Percentiles rank a stretch among this genome's conserved stretches.
Evolutionary conservation across 2,113 vertebrate species (phyloP).

Genomic region (Andinoacara biseriatus): DNA sequence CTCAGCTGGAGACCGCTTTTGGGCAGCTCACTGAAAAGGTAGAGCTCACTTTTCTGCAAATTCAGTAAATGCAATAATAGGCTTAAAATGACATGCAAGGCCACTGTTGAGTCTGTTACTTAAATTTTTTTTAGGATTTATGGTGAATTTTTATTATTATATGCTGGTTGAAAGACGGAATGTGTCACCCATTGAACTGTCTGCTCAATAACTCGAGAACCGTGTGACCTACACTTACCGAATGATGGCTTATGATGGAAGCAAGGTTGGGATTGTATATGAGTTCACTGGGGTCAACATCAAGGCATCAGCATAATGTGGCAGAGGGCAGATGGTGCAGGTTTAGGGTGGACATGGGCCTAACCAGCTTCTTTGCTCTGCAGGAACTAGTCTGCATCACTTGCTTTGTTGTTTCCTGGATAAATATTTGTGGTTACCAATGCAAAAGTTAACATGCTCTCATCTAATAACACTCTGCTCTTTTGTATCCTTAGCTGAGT

Average conservation of each 20-base stretch:
- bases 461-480: background rate
- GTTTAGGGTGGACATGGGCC: too few relatives aligned
- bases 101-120: background rate
- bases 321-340: background rate
- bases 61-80: background rate
- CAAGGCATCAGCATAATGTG: too few relatives aligned
- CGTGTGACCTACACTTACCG: too few relatives aligned
- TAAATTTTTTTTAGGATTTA: background rate
- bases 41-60: constrained; percentile 1
- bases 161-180: too few relatives aligned
- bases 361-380: background rate
- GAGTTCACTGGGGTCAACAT: too few relatives aligned
- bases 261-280: too few relatives aligned
- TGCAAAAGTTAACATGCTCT: background rate
- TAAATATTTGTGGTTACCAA: background rate
- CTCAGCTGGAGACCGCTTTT: constrained; percentile 95
- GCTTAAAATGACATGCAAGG: too few relatives aligned
- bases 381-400: background rate
- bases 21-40: constrained; percentile 96
- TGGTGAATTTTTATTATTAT: background rate
- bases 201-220: too few relatives aligned
- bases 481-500: constrained; percentile 80
- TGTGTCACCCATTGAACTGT: too few relatives aligned
- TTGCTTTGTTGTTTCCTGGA: background rate
- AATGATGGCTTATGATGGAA: too few relatives aligned